Evolutionary conservation across 2,888 invertebrate species (phyloP).

Genomic region (Vanessa cardui): DNA sequence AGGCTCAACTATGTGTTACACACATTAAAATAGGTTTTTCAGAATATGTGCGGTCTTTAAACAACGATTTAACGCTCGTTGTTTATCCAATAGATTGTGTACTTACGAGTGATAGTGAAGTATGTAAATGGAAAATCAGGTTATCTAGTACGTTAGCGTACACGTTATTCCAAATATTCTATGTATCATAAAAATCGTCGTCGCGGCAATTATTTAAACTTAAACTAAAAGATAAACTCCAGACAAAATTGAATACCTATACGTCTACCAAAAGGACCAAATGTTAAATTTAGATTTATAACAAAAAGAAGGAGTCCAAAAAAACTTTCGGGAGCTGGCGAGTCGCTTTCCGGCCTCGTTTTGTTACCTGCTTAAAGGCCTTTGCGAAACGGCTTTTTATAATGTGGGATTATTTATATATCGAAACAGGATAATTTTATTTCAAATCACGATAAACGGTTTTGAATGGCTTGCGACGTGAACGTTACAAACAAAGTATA

Average conservation of each 20-base stretch:
- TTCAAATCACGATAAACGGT: neutral
- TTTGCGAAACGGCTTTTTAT: slow-evolving; percentile 51
- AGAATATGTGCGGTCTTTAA: neutral
- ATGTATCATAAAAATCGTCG: slow-evolving; percentile 11
- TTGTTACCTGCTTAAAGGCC: slow-evolving; percentile 66
- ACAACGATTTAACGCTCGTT: slow-evolving; percentile 10
- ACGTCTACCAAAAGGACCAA: slow-evolving; percentile 41
- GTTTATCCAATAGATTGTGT: slow-evolving; percentile 27
- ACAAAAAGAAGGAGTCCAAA: slow-evolving; percentile 55
- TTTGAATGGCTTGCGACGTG: neutral
- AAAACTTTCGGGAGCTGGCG: slow-evolving; percentile 60
- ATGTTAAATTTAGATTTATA: slow-evolving; percentile 48
- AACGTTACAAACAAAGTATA: neutral
- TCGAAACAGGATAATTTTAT: slow-evolving; percentile 3
- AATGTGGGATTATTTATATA: slow-evolving; percentile 40
- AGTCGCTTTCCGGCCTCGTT: slow-evolving; percentile 66
- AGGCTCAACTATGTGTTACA: slow-evolving; percentile 3
- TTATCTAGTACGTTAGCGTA: slow-evolving; percentile 34
- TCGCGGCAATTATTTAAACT: neutral
- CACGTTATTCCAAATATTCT: slow-evolving; percentile 21
- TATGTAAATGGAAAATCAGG: slow-evolving; percentile 39
- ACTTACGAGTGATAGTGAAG: slow-evolving; percentile 31
- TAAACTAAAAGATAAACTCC: neutral
- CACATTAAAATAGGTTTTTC: neutral
- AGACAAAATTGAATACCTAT: slow-evolving; percentile 33